Percentiles rank a stretch among this genome's conserved stretches.
These are phyloP conservation scores for Zootermopsis nevadensis DNA, from an alignment of 2,888 invertebrate species.

Conservation along the genomic window DNA sequence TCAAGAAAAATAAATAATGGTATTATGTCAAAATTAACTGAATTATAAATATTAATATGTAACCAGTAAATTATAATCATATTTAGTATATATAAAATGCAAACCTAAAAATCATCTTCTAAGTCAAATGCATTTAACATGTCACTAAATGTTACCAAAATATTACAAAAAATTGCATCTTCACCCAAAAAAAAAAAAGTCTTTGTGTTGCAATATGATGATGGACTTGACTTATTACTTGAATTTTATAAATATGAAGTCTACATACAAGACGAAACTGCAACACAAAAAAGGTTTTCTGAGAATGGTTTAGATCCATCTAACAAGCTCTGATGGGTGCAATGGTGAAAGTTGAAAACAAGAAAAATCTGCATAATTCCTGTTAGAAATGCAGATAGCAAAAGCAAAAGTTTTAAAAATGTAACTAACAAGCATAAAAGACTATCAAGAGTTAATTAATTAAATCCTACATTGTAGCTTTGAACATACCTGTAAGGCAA, in stretches of 20 bases:
- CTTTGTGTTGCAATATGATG: constrained; percentile 5
- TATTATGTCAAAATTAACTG: background rate
- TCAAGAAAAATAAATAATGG: background rate
- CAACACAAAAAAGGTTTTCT: constrained; percentile 7
- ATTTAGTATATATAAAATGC: constrained; percentile 38
- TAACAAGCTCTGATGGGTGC: constrained; percentile 48
- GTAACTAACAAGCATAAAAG: constrained; percentile 18
- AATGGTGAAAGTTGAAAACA: constrained; percentile 55
- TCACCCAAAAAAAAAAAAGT: constrained; percentile 22
- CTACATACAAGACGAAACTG: constrained; percentile 8
- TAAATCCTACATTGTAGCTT: background rate
- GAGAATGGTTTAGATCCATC: constrained; percentile 16
- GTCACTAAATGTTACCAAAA: constrained; percentile 37
- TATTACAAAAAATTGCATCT: constrained; percentile 24
- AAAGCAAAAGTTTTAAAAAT: background rate
- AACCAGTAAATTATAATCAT: constrained; percentile 20
- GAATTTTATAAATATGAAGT: background rate
- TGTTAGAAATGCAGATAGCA: constrained; percentile 22
- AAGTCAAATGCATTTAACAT: constrained; percentile 33
- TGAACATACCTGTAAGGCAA: background rate
- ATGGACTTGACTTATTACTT: background rate
- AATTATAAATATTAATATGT: constrained; percentile 6
- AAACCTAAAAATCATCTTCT: constrained; percentile 1
- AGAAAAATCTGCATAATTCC: constrained; percentile 24
- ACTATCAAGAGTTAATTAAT: background rate